These are phyloP conservation scores for Machaerirhynchus nigripectus DNA, from an alignment of 2,113 vertebrate genomes.

Conservation along the genomic window DNA sequence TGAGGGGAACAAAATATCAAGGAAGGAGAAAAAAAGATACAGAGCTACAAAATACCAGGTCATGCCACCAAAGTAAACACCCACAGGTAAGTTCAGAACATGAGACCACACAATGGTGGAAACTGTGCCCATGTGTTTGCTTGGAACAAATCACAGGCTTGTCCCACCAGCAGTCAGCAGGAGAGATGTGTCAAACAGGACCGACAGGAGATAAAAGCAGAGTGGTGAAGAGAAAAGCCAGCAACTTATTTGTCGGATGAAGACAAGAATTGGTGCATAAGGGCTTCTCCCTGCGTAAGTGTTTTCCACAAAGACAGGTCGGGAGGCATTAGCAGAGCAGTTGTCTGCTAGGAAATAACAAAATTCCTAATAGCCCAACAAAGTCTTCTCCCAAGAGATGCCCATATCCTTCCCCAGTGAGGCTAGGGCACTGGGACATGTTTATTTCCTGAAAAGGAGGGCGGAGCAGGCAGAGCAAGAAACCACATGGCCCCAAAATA, in stretches of 20 bases:
- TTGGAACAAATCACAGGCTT: not conserved
- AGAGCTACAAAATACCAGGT: conserved; percentile 28
- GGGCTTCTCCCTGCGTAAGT: not conserved
- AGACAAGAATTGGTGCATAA: not conserved
- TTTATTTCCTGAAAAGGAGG: not conserved
- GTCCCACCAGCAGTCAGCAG: conserved; percentile 16
- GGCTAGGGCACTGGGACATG: not conserved
- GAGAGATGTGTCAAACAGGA: not conserved
- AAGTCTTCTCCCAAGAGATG: not conserved
- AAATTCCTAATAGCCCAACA: not conserved
- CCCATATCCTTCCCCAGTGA: not conserved
- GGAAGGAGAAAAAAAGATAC: conserved; percentile 6
- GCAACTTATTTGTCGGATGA: not conserved
- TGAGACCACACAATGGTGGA: conserved; percentile 10
- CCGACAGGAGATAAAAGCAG: not conserved
- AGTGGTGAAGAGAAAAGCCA: conserved; percentile 2
- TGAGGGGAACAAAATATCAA: conserved; percentile 35
- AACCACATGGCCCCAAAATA: conserved; percentile 11
- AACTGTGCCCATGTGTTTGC: not conserved
- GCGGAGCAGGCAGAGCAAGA: not conserved
- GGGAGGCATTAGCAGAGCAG: not conserved
- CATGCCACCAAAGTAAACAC: conserved; percentile 47
- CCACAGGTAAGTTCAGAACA: conserved; percentile 38
- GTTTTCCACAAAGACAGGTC: not conserved
- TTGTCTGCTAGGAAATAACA: not conserved